These are phyloP conservation scores for Tanytarsus gracilentus DNA, from an alignment of 2,888 invertebrate species.

Conservation along the genomic window DNA sequence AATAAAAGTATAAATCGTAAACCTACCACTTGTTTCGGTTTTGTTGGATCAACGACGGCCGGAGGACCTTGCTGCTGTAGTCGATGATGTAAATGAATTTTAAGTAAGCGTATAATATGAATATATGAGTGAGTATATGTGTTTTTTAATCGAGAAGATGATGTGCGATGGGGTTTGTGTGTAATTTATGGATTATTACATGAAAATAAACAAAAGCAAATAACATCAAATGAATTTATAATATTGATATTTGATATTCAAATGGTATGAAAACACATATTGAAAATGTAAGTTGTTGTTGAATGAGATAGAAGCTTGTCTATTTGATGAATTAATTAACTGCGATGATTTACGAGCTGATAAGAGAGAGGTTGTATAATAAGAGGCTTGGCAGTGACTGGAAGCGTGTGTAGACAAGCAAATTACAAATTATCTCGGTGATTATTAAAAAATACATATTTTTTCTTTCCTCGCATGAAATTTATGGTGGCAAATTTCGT, in stretches of 20 bases:
- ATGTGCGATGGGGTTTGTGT: not conserved
- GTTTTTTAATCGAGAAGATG: not conserved
- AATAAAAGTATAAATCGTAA: conserved; percentile 42
- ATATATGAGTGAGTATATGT: not conserved
- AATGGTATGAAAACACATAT: no score
- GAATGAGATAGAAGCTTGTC: no score
- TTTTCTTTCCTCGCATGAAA: no score
- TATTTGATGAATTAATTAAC: no score
- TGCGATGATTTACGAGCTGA: no score
- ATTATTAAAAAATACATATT: no score
- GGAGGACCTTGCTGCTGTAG: conserved; percentile 46
- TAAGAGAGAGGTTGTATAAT: no score
- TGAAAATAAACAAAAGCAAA: conserved; percentile 25
- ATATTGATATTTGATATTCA: not conserved
- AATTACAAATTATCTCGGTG: no score
- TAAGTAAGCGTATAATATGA: not conserved
- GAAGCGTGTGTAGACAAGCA: no score
- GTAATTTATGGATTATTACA: conserved; percentile 19
- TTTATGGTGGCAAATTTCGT: no score
- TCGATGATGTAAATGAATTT: not conserved
- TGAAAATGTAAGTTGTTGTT: no score
- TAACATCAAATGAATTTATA: conserved; percentile 2
- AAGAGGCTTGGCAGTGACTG: no score
- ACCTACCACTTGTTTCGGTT: conserved; percentile 58
- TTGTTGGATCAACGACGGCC: conserved; percentile 53